These are phyloP conservation scores for Phrynosoma platyrhinos DNA, from an alignment of 2,113 vertebrate genomes.

Conservation along the genomic window DNA sequence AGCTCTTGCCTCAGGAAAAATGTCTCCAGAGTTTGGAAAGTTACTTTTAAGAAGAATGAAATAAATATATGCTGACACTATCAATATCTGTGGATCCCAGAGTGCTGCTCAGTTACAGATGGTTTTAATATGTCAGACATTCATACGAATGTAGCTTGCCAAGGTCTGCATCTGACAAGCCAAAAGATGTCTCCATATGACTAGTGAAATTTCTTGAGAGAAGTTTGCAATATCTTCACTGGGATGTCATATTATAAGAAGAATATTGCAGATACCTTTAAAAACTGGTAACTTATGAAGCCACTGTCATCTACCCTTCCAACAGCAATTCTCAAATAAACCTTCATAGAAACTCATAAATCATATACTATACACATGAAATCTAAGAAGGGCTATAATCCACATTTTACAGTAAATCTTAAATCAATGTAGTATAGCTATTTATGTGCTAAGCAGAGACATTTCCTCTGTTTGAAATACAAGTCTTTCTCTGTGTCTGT, in stretches of 20 bases:
- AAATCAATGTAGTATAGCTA: not conserved
- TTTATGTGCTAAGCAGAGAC: conserved; percentile 7
- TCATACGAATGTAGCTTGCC: not conserved
- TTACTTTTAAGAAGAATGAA: not conserved
- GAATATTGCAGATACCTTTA: not conserved
- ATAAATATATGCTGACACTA: too few species aligned
- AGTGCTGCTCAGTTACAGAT: not conserved
- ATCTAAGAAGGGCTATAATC: conserved; percentile 2
- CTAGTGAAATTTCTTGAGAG: not conserved
- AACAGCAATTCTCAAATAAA: conserved; percentile 38
- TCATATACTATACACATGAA: not conserved
- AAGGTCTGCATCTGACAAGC: not conserved
- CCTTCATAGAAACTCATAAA: conserved; percentile 18
- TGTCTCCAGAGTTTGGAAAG: not conserved
- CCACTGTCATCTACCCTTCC: not conserved
- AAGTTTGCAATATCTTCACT: not conserved
- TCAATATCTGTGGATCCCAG: not conserved
- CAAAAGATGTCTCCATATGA: not conserved
- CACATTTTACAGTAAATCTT: conserved; percentile 5
- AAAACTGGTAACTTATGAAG: not conserved
- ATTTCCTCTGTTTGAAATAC: conserved; percentile 10
- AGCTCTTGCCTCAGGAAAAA: not conserved
- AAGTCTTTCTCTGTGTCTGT: conserved; percentile 25
- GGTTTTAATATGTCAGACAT: not conserved
- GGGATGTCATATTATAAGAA: conserved; percentile 2